Base-by-base conservation (phyloP, 2,888 invertebrate species). In the Belgica antarctica region DNA sequence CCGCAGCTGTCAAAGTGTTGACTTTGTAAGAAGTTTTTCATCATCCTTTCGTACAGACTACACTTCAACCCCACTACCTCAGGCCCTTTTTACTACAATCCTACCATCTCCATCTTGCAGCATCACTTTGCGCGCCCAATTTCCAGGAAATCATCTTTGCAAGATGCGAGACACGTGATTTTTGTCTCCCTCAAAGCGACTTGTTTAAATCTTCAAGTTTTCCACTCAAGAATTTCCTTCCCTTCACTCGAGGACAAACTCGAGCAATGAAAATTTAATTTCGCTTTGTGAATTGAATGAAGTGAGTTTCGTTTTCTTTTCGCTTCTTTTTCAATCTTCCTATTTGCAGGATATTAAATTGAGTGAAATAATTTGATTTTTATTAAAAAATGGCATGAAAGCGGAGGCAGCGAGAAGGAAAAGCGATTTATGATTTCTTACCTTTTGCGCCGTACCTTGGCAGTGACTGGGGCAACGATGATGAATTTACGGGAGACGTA, bases 281-380 rank as follows among this genome's bases (percentile, higher is more conserved):
- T 68, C 68, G 24, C 57, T 25, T 28, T 28, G 52, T 41, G 63
- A 63, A 66, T 46, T 28, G 65, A 47, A 46, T 57, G 68, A 68
- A 68, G 68, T 68, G 52, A 59, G 59, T 25, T 25, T 28, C 34
- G 31, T 47, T 68, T 66, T 47, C 27, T 46, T 65, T 46, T 63
- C n/a, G 24, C 24, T 19, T 8, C 15, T 24, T 24, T 17, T n/a
- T 63, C n/a, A n/a, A n/a, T n/a, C 22, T 17, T 8, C 15, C n/a
- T 57, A 19, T 52, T 52, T 52, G 57, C 25, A 57, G 25, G 52
- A 68, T 57, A 57, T 68, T 68, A 68, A 68, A 68, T 68, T 68
- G 57, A 68, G 68, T 34, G 68, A 57, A 68, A 68, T 68, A 68
- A 68, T 68, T 68, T 68, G 68, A 52, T 68, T 68, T 68, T 68